Evolutionary conservation across 2,797 vertebrate genomes (phyloP).

Genomic region (Diglossa cyanea): DNA sequence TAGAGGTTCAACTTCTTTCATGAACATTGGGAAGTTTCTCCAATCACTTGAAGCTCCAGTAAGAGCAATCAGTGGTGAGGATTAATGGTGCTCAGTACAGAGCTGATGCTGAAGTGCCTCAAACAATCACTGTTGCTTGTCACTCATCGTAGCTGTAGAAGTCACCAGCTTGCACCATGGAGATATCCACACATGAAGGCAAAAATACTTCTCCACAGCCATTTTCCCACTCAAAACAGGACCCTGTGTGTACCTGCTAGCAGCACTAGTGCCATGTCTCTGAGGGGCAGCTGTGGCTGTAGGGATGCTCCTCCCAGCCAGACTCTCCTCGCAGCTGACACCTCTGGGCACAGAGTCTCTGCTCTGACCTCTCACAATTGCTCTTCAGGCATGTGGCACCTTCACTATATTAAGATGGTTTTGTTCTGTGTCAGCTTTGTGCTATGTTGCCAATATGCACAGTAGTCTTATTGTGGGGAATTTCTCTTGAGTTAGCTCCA

Average conservation of each 20-base stretch:
- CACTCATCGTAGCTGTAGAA: neutral
- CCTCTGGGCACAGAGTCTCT: neutral
- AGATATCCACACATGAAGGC: neutral
- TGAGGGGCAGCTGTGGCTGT: neutral
- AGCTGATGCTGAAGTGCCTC: constrained; percentile 43
- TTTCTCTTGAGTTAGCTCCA: neutral
- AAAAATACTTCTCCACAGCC: neutral
- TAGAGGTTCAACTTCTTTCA: constrained; percentile 63
- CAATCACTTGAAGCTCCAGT: constrained; percentile 68
- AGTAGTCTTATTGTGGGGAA: neutral
- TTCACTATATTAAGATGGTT: neutral
- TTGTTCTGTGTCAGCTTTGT: neutral
- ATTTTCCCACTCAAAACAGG: neutral
- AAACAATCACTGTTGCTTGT: neutral
- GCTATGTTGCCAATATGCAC: neutral
- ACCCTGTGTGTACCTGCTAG: neutral
- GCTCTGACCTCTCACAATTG: neutral
- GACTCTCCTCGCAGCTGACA: neutral
- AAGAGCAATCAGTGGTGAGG: constrained; percentile 69
- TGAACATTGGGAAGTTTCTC: constrained; percentile 50
- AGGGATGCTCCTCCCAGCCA: neutral
- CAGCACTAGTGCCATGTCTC: neutral
- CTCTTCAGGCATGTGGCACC: neutral
- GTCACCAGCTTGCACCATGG: neutral
- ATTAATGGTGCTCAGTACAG: constrained; percentile 53